These are phyloP conservation scores for Lepidothrix coronata DNA, from an alignment of 2,113 vertebrate genomes.

Conservation along the genomic window DNA sequence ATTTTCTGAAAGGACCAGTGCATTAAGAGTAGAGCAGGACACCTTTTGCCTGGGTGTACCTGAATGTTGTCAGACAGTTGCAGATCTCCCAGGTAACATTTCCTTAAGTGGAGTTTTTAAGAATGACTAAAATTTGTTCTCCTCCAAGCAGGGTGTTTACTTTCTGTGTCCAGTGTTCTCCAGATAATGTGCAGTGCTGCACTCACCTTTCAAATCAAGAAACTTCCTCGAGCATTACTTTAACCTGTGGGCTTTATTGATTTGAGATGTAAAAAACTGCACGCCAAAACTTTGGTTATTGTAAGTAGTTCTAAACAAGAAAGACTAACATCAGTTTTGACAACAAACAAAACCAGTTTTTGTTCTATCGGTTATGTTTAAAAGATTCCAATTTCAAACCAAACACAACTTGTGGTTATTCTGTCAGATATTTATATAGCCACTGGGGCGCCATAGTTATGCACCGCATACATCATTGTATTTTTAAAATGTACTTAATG, in stretches of 20 bases:
- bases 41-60: not conserved
- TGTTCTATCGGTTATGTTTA: slow-evolving; percentile 78
- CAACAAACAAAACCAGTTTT: slow-evolving; percentile 83
- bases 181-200: slow-evolving; percentile 21
- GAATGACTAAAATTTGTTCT: slow-evolving; percentile 25
- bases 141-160: slow-evolving; percentile 12
- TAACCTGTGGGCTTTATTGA: slow-evolving; percentile 32
- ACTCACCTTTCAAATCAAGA: not conserved
- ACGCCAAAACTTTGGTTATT: slow-evolving; percentile 54
- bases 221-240: slow-evolving; percentile 38
- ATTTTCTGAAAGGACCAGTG: not conserved
- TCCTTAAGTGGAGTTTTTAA: slow-evolving; percentile 9
- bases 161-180: slow-evolving; percentile 23
- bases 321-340: slow-evolving; percentile 75
- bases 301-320: slow-evolving; percentile 71
- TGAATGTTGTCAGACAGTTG: not conserved
- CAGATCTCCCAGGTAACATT: not conserved
- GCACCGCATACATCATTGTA: slow-evolving; percentile 90
- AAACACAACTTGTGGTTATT: slow-evolving; percentile 91
- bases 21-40: not conserved
- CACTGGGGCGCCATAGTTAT: slow-evolving; percentile 85
- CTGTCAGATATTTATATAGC: slow-evolving; percentile 88
- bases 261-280: slow-evolving; percentile 52
- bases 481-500: slow-evolving; percentile 85
- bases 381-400: slow-evolving; percentile 87